Evolutionary conservation across 2,797 vertebrate species (phyloP).

Genomic region (Melanotaenia trifasciata): DNA sequence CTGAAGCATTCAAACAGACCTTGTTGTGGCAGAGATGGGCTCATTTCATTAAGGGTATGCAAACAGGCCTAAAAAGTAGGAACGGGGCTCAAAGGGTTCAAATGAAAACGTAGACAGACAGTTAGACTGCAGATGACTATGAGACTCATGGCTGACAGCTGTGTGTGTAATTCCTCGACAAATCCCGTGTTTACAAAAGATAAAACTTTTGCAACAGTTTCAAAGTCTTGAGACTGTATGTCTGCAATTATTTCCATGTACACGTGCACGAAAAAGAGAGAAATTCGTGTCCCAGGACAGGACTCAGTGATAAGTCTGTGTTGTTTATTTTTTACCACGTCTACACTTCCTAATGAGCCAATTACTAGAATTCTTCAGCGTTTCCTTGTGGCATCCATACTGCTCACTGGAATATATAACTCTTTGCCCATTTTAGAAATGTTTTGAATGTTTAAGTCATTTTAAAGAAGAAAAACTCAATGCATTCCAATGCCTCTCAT

Average conservation of each 20-base stretch:
- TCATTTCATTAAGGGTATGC: too few species aligned
- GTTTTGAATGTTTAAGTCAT: neutral
- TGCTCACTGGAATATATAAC: neutral
- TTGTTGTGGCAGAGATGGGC: too few species aligned
- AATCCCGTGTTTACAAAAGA: too few species aligned
- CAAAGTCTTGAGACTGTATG: neutral
- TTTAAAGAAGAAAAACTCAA: neutral
- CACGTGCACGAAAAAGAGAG: neutral
- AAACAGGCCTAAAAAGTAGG: neutral
- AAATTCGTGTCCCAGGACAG: neutral
- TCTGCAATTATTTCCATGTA: neutral
- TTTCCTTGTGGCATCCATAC: neutral
- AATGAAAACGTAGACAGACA: too few species aligned
- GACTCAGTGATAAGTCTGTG: neutral
- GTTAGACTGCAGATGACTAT: neutral
- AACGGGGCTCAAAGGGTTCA: too few species aligned
- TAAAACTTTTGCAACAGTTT: too few species aligned
- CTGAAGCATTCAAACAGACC: too few species aligned
- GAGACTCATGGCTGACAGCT: neutral
- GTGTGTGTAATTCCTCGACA: neutral
- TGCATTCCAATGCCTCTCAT: too few species aligned
- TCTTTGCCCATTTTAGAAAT: neutral
- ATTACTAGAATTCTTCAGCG: neutral
- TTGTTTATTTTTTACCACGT: neutral
- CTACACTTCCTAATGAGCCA: neutral